phyloP scores from a whole-genome alignment of 2,797 vertebrate species.

The Tamandua tetradactyla region DNA sequence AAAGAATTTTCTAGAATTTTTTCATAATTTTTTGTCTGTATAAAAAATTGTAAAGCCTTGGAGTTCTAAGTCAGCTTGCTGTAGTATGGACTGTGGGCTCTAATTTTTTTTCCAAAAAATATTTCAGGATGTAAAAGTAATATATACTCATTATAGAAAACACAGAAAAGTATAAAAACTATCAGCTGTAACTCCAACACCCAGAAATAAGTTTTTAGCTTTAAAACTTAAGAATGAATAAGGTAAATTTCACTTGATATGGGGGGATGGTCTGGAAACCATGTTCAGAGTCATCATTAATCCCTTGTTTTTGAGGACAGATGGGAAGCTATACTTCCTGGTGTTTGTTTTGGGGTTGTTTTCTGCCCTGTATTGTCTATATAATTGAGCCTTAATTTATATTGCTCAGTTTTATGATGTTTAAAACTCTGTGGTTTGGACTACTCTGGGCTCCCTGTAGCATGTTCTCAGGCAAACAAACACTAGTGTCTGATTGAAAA shows the following conservation, averaged over 20 bases:
- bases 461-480: not conserved
- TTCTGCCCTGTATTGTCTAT: not conserved
- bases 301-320: not conserved
- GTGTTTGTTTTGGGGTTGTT: not conserved
- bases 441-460: not conserved
- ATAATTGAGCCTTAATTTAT: not conserved
- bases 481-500: not conserved
- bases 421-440: not conserved
- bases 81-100: not conserved
- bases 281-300: accelerated
- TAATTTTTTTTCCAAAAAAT: not conserved
- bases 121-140: not conserved
- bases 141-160: not conserved
- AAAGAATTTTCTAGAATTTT: not conserved
- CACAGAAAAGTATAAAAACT: not conserved
- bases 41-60: not conserved
- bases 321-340: not conserved
- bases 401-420: not conserved
- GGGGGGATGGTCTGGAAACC: not conserved
- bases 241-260: not conserved
- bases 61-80: not conserved
- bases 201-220: not conserved
- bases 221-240: not conserved
- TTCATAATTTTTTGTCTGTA: not conserved
- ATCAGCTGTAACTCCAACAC: not conserved